A percentile compares a stretch with the other conserved stretches of the same genome.
These are phyloP conservation scores for Lithobates pipiens DNA, from an alignment of 2,797 vertebrate genomes.

Conservation along the genomic window DNA sequence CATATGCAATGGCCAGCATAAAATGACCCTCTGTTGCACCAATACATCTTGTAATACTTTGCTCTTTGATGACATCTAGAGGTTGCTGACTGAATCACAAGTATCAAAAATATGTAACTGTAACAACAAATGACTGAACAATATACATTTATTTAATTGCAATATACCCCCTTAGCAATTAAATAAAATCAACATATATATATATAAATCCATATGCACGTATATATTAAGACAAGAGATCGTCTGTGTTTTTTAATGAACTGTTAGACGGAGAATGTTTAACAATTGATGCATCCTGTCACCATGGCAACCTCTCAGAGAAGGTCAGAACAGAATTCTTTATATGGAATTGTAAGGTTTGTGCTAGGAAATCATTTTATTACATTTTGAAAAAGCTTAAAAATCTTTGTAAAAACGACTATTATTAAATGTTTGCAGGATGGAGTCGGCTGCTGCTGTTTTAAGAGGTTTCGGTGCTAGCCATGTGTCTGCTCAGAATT, in stretches of 20 bases:
- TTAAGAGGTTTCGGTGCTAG: constrained; percentile 71
- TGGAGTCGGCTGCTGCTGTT: constrained; percentile 73
- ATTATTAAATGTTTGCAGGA: constrained; percentile 79
- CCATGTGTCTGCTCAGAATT: constrained; percentile 73
- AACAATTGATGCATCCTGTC: constrained; percentile 55
- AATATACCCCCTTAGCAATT: not conserved
- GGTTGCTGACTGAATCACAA: constrained; percentile 2
- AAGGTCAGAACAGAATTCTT: constrained; percentile 62
- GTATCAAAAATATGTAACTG: not conserved
- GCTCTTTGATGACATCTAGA: constrained; percentile 56
- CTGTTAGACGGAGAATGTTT: not conserved
- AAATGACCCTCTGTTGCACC: not conserved
- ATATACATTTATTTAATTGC: not conserved
- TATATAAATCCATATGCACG: not conserved
- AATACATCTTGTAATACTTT: constrained; percentile 4
- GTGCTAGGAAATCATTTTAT: constrained; percentile 62
- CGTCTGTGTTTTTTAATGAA: constrained; percentile 3
- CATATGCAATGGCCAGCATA: not conserved
- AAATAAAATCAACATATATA: not conserved
- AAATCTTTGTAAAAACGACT: constrained; percentile 70
- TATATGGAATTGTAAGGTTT: constrained; percentile 63
- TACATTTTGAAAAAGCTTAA: constrained; percentile 62
- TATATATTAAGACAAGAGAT: not conserved
- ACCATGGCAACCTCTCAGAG: constrained; percentile 63
- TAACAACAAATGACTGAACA: constrained; percentile 12